phyloP scores from a whole-genome alignment of 2,113 vertebrate species.

The Brachirus orientalis region DNA sequence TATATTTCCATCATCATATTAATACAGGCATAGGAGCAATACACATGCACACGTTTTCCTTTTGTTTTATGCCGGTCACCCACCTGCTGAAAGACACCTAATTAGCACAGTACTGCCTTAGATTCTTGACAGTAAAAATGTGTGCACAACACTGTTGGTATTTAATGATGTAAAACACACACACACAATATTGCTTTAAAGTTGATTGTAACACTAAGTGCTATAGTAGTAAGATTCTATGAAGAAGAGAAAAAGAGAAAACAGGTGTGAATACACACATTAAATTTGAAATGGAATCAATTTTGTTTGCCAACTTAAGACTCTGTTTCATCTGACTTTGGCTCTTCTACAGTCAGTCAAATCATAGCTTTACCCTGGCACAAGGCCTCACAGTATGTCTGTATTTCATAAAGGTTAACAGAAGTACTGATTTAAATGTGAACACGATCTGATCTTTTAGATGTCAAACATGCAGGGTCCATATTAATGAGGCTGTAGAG shows the following conservation, averaged over 20 bases:
- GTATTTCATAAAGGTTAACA: constrained; percentile 3
- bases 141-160: neutral
- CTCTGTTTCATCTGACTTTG: constrained; percentile 22
- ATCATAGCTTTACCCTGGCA: neutral
- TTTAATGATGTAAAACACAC: constrained; percentile 4
- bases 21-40: constrained; percentile 3
- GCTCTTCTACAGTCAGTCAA: constrained; percentile 8
- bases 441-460: neutral
- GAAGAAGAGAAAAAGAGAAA: neutral
- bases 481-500: neutral
- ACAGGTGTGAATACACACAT: neutral
- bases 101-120: constrained; percentile 28
- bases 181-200: constrained; percentile 1
- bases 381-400: neutral
- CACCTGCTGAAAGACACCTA: constrained; percentile 32
- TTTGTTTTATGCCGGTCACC: constrained; percentile 22
- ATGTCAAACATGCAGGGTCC: neutral
- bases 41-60: constrained; percentile 2
- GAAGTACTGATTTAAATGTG: neutral
- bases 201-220: constrained; percentile 5
- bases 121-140: constrained; percentile 15
- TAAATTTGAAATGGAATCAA: constrained; percentile 3
- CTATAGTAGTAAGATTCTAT: constrained; percentile 21
- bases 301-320: neutral
- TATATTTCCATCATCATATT: constrained; percentile 19